Evolutionary conservation across 2,797 vertebrate genomes (phyloP).

Genomic region (Novumbra hubbsi): DNA sequence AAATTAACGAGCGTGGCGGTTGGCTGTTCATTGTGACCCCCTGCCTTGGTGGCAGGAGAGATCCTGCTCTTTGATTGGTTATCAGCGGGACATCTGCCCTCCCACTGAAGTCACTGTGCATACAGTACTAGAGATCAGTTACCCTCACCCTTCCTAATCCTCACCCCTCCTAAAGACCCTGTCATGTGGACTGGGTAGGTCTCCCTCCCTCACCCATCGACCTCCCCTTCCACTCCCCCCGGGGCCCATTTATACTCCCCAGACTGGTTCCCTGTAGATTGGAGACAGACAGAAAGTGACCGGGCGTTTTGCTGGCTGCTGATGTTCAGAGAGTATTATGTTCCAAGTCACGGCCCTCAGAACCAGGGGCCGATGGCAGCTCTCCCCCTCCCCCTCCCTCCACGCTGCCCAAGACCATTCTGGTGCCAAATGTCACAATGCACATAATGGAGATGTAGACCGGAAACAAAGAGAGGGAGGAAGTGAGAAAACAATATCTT

Average conservation of each 20-base stretch:
- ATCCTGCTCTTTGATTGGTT: constrained; percentile 20
- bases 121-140: background rate
- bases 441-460: background rate
- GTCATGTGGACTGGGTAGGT: no score
- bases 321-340: constrained; percentile 21
- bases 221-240: background rate
- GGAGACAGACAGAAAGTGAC: constrained; percentile 24
- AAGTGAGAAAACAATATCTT: no score
- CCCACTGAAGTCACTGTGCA: background rate
- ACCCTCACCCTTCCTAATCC: background rate
- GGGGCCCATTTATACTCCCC: constrained; percentile 23
- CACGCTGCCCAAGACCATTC: background rate
- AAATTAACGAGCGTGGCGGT: background rate
- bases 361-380: constrained; percentile 10
- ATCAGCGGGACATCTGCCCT: background rate
- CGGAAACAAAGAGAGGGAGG: background rate
- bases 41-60: background rate
- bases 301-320: constrained; percentile 5
- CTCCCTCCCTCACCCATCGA: background rate
- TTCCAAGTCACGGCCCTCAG: constrained; percentile 21
- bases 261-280: constrained; percentile 19
- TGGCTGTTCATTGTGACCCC: background rate
- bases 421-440: background rate
- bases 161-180: background rate
- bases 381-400: background rate